These are phyloP conservation scores for Nothoprocta pentlandii DNA, from an alignment of 2,113 vertebrate genomes.

Conservation along the genomic window DNA sequence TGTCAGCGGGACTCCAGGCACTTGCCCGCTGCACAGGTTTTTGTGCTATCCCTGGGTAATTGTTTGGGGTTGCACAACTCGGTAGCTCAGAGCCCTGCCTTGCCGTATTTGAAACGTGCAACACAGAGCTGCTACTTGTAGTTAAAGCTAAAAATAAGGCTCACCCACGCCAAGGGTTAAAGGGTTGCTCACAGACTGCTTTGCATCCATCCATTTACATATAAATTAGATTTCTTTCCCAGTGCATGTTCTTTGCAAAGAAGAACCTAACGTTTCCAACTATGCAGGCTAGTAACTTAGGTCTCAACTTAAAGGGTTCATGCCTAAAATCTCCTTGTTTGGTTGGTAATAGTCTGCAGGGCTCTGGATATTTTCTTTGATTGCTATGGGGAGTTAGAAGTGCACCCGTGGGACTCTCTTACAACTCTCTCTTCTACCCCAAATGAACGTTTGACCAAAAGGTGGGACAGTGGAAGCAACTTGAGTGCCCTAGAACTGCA, in stretches of 20 bases:
- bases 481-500: neutral
- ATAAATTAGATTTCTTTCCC: constrained; percentile 46
- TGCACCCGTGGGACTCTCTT: neutral
- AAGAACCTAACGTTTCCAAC: neutral
- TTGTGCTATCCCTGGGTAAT: neutral
- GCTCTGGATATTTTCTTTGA: neutral
- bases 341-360: neutral
- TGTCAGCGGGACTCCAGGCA: neutral
- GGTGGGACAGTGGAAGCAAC: neutral
- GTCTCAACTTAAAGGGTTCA: neutral
- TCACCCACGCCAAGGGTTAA: constrained; percentile 25
- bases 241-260: constrained; percentile 16
- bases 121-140: constrained; percentile 33
- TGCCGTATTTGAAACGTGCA: neutral
- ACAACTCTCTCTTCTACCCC: neutral
- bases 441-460: neutral
- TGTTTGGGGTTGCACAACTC: neutral
- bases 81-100: neutral
- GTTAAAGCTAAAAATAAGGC: constrained; percentile 43
- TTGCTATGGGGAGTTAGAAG: neutral
- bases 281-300: neutral
- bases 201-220: constrained; percentile 47
- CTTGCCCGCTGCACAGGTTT: neutral
- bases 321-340: neutral
- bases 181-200: neutral